Conservation (phyloP, 2,113 vertebrate species). For the Centropristis striata region DNA sequence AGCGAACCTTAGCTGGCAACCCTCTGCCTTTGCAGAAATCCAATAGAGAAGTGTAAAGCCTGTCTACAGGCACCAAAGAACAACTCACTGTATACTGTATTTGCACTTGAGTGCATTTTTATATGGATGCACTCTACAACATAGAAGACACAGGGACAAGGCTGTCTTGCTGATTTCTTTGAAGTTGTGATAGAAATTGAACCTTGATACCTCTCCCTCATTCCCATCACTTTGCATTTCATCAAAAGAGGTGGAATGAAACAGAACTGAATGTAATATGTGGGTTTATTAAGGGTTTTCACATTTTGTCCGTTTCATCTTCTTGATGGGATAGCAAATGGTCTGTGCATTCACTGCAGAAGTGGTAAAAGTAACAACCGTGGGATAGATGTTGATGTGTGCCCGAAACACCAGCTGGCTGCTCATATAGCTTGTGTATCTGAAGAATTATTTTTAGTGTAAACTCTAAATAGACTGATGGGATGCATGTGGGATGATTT, state of each 20-base stretch:
- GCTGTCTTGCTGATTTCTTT: background rate
- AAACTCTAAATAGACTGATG: background rate
- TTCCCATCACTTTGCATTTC: background rate
- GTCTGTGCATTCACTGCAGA: background rate
- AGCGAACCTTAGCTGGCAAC: slow-evolving; percentile 39
- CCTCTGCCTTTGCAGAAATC: slow-evolving; percentile 40
- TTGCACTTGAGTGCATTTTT: slow-evolving; percentile 7
- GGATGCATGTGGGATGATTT: background rate
- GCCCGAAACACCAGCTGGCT: background rate
- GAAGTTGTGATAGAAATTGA: background rate
- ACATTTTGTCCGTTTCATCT: slow-evolving; percentile 2
- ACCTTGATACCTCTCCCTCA: too few relatives aligned
- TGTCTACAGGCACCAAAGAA: slow-evolving; percentile 15
- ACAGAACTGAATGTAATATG: background rate
- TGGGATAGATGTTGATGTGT: background rate
- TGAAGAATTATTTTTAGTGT: background rate
- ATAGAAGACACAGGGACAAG: background rate
- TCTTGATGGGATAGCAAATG: background rate
- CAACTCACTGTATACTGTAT: background rate
- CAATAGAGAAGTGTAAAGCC: slow-evolving; percentile 18
- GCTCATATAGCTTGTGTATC: background rate
- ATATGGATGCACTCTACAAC: slow-evolving; percentile 8
- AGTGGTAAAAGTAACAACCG: background rate
- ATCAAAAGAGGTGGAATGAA: background rate
- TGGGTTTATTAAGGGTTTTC: background rate